Evolutionary conservation across 2,888 invertebrate species (phyloP).

Genomic region (Apoda limacodes): DNA sequence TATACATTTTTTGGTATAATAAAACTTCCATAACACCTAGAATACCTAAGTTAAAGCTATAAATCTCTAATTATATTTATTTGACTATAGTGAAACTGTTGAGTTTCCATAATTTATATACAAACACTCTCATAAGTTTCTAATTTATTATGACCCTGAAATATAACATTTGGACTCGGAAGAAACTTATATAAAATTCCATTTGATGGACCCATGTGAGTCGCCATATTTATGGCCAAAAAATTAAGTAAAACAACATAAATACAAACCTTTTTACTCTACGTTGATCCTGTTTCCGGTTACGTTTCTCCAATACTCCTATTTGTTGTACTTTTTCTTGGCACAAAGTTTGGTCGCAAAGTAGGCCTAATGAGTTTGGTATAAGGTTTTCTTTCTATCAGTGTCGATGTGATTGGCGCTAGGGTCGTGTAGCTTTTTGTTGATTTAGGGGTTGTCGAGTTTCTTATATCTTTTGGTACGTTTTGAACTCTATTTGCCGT

Average conservation of each 20-base stretch:
- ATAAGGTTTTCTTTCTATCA: constrained; percentile 45
- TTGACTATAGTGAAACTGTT: constrained; percentile 57
- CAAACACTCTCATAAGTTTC: too few species aligned
- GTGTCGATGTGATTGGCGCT: constrained; percentile 46
- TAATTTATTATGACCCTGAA: too few species aligned
- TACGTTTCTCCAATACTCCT: constrained; percentile 3
- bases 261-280: too few species aligned
- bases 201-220: too few species aligned
- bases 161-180: constrained; percentile 28
- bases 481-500: constrained; percentile 47
- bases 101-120: constrained; percentile 32
- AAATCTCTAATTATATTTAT: constrained; percentile 49
- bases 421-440: constrained; percentile 46
- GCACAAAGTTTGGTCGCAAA: constrained; percentile 50
- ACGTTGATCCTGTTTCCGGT: too few species aligned
- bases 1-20: constrained; percentile 65
- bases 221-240: too few species aligned
- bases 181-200: too few species aligned
- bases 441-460: constrained; percentile 26
- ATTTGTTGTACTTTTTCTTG: constrained; percentile 37
- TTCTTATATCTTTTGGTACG: constrained; percentile 51
- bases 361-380: constrained; percentile 50
- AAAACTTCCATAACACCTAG: constrained; percentile 49
- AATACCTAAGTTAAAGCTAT: constrained; percentile 62
- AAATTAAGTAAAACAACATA: too few species aligned